Evolutionary conservation across 2,797 vertebrate species (phyloP).

Genomic region (Glyptemys insculpta): DNA sequence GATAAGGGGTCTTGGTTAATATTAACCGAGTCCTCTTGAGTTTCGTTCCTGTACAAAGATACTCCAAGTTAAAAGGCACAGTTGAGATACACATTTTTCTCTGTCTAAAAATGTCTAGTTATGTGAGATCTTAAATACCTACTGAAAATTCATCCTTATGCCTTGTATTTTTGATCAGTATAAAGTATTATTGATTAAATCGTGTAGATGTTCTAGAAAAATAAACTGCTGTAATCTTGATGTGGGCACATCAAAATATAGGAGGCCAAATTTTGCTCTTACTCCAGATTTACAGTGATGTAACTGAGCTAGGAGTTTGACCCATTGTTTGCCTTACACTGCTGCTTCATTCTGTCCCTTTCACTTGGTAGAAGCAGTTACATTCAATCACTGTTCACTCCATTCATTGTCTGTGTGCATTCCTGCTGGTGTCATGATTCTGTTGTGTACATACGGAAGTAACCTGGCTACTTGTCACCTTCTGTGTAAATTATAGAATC

Average conservation of each 20-base stretch:
- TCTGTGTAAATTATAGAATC: not conserved
- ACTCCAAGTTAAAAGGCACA: not conserved
- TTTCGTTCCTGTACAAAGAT: not conserved
- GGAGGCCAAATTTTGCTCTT: not conserved
- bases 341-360: not conserved
- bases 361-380: not conserved
- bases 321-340: not conserved
- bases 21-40: not conserved
- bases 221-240: not conserved
- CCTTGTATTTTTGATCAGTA: conserved; percentile 1
- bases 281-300: not conserved
- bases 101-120: not conserved
- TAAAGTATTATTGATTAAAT: conserved; percentile 2
- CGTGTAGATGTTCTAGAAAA: not conserved
- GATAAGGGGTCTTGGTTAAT: not conserved
- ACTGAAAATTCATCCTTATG: not conserved
- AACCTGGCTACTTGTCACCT: conserved; percentile 8
- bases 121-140: not conserved
- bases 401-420: not conserved
- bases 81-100: not conserved
- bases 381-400: not conserved
- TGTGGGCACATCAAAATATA: not conserved
- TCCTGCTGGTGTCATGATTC: not conserved
- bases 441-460: not conserved
- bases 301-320: conserved; percentile 1